These are phyloP conservation scores for Pristis pectinata DNA, from an alignment of 2,797 vertebrate species.

Conservation along the genomic window DNA sequence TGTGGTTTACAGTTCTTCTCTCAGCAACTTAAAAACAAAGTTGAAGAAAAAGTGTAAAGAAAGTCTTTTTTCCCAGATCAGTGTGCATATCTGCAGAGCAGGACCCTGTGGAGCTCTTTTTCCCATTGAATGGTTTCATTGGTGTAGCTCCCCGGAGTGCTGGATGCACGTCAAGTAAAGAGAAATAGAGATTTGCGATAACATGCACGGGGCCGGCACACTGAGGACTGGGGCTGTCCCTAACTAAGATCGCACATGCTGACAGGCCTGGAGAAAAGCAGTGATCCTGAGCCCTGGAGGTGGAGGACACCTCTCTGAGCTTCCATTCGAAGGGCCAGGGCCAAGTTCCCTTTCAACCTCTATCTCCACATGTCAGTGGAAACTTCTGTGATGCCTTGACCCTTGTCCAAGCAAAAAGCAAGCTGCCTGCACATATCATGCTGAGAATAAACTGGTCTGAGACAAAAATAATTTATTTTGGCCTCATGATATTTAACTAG, in stretches of 20 bases:
- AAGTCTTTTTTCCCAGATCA: neutral
- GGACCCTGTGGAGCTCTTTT: neutral
- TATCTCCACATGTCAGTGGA: conserved; percentile 31
- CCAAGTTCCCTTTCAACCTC: neutral
- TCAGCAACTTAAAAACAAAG: neutral
- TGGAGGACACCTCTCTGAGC: neutral
- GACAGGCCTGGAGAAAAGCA: conserved; percentile 2
- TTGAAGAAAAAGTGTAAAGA: neutral
- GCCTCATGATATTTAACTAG: neutral
- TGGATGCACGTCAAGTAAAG: conserved; percentile 11
- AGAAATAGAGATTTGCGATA: conserved; percentile 23
- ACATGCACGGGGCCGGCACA: neutral
- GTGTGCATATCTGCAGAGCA: conserved; percentile 10
- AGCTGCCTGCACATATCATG: conserved; percentile 16
- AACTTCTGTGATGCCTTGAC: conserved; percentile 28
- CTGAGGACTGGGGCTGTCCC: conserved; percentile 5
- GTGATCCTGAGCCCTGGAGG: conserved; percentile 16
- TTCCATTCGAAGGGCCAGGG: conserved; percentile 16
- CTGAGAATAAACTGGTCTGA: conserved; percentile 8
- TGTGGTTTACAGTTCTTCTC: neutral
- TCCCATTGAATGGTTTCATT: neutral
- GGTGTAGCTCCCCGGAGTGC: neutral
- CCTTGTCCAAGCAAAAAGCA: neutral
- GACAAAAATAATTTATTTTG: conserved; percentile 27
- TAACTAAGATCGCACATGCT: neutral